Evolutionary conservation across 2,888 invertebrate genomes (phyloP).

Genomic region (Apamea anceps): DNA sequence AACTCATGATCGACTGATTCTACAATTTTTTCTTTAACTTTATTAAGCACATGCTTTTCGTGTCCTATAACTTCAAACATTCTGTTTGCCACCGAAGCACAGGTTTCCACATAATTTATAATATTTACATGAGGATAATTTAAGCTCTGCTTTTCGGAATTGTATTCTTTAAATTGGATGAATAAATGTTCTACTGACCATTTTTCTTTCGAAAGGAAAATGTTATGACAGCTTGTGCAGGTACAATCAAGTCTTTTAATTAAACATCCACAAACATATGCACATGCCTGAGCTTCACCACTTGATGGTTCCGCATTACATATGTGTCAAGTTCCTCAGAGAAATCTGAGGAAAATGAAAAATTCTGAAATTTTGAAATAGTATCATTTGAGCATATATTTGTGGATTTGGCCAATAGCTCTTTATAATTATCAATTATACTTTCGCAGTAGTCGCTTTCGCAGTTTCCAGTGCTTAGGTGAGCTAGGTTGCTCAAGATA

Average conservation of each 20-base stretch:
- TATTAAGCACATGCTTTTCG: constrained; percentile 14
- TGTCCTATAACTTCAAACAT: constrained; percentile 9
- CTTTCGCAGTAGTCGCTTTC: too few species aligned
- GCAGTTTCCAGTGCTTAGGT: too few species aligned
- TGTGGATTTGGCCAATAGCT: too few species aligned
- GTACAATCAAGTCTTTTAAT: constrained; percentile 21
- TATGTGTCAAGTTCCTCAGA: constrained; percentile 16
- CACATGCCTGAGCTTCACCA: background rate
- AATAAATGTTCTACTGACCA: constrained; percentile 17
- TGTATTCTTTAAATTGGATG: constrained; percentile 20
- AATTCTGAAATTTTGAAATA: background rate
- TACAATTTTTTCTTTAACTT: background rate
- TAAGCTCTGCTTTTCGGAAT: constrained; percentile 22
- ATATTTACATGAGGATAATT: constrained; percentile 24
- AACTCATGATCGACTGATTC: constrained; percentile 9
- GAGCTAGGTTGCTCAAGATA: too few species aligned
- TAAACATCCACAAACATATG: constrained; percentile 18
- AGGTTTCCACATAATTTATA: constrained; percentile 13
- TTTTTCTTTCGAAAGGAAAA: constrained; percentile 16
- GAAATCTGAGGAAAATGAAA: constrained; percentile 19
- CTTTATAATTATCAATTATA: too few species aligned
- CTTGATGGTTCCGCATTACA: constrained; percentile 14
- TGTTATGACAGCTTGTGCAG: constrained; percentile 17
- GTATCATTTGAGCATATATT: too few species aligned
- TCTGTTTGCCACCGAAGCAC: constrained; percentile 16